Evolutionary conservation across 1,140 invertebrate species (phyloP), one percentile per base, ranked within the genome.

Genomic region (Gryon sp.): DNA sequence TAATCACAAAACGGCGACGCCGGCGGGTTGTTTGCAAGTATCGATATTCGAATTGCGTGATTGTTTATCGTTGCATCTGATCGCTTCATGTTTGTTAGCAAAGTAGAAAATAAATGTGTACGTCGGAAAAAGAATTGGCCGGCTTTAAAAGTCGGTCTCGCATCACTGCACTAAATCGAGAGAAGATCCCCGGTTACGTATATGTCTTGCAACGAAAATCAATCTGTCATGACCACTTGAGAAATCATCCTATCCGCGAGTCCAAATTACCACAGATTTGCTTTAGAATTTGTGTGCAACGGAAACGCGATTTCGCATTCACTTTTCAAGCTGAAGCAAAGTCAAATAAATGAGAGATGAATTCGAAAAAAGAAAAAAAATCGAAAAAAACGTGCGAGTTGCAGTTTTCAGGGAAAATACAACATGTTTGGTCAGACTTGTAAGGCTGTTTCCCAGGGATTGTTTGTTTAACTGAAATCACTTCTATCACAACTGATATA

Each of bases 71-170:
- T 11, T 36, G 48, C 45, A 24, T 41, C 36, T 52, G 46, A 66
- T 53, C 70, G 30, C 34, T 19, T 11, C 20, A 50, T 16, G 60
- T 34, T 9, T 26, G 24, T 15, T 50, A 60, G 7, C 14, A 28
- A 45, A 41, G 59, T 30, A 69, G 36, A 68, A 68, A 68, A 69
- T 63, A 69, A 69, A 69, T 76, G 46, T 32, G 60, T 45, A 40
- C 57, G 73, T 63, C 65, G 73, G 65, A 76, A 76, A 76, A 76
- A 76, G 63, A 69, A 76, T 76, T 76, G 73, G 43, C 73, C 65
- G 26, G 52, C 57, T 76, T 50, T 50, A 41, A 48, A 57, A 69
- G 48, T 63, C 65, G 65, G 63, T 69, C 63, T 76, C 57, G 57
- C 36, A 46, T 75, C 48, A 41, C 41, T 22, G 59, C 50, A 76